Conservation (phyloP, 92 coral and sea anemone genomes). For the Epizoanthus scotinus region DNA sequence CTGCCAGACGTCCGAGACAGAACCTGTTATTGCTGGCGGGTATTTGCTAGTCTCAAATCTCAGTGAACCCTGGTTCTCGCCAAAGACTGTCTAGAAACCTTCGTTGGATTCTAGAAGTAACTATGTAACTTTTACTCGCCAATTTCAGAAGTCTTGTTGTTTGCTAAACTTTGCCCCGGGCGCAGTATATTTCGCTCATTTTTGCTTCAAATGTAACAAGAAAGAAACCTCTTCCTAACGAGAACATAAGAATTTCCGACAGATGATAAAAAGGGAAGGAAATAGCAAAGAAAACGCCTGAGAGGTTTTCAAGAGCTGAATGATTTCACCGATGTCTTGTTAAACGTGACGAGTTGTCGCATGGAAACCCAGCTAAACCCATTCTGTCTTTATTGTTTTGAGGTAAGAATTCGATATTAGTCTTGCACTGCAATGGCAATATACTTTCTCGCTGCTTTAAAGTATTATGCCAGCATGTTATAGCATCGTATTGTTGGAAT, state of each 20-base stretch:
- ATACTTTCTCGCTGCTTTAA: too few species aligned
- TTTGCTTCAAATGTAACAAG: conserved; percentile 4
- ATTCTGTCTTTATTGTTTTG: background rate
- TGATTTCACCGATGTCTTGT: background rate
- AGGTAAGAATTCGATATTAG: too few species aligned
- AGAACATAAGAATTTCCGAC: background rate
- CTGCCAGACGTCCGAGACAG: background rate
- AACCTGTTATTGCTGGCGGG: conserved; percentile 38
- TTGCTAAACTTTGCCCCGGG: conserved; percentile 33
- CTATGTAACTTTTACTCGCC: background rate
- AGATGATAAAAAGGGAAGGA: background rate
- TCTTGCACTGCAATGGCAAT: too few species aligned
- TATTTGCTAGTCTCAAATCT: background rate
- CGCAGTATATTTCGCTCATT: conserved; percentile 15
- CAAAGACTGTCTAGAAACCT: background rate
- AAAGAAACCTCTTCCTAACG: background rate
- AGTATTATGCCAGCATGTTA: too few species aligned
- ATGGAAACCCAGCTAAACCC: conserved; percentile 3
- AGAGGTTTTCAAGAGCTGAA: background rate
- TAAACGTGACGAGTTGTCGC: background rate
- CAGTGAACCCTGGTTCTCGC: background rate
- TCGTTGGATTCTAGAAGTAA: background rate
- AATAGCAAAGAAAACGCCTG: background rate
- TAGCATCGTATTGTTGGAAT: too few species aligned
- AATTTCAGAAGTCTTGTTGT: conserved; percentile 8